Conservation (phyloP, 92 coral and sea anemone species). For the Umimayanthus kanabou region DNA sequence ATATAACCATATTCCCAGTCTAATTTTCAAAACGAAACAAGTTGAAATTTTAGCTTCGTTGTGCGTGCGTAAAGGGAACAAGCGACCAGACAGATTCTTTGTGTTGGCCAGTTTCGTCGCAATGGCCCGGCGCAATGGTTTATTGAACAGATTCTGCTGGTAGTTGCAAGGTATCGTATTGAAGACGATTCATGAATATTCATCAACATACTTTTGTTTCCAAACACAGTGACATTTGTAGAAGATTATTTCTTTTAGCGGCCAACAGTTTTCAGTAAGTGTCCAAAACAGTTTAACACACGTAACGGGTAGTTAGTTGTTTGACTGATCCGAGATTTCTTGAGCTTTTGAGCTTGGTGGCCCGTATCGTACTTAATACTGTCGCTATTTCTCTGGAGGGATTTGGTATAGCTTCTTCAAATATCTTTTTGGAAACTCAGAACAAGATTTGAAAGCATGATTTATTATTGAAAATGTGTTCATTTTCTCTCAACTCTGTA, state of each 20-base stretch:
- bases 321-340: background rate
- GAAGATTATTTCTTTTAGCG: slow-evolving; percentile 6
- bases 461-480: too few relatives aligned
- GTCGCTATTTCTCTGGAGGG: background rate
- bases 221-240: slow-evolving; percentile 19
- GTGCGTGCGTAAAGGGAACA: slow-evolving; percentile 17
- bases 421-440: background rate
- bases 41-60: background rate
- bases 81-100: background rate
- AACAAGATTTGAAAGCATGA: too few relatives aligned
- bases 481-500: background rate
- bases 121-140: slow-evolving; percentile 38
- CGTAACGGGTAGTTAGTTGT: slow-evolving; percentile 3
- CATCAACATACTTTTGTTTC: slow-evolving; percentile 22
- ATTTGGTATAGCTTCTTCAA: background rate
- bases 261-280: background rate
- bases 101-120: slow-evolving; percentile 11
- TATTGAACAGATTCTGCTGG: slow-evolving; percentile 28
- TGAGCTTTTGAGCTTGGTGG: slow-evolving; percentile 18
- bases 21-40: background rate
- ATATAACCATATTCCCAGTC: background rate
- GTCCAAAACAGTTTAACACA: slow-evolving; percentile 20
- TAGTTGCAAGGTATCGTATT: slow-evolving; percentile 37
- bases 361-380: background rate
- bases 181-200: slow-evolving; percentile 33